phyloP scores from a whole-genome alignment of 2,797 vertebrate species.

The Gadopsis bispinosus region DNA sequence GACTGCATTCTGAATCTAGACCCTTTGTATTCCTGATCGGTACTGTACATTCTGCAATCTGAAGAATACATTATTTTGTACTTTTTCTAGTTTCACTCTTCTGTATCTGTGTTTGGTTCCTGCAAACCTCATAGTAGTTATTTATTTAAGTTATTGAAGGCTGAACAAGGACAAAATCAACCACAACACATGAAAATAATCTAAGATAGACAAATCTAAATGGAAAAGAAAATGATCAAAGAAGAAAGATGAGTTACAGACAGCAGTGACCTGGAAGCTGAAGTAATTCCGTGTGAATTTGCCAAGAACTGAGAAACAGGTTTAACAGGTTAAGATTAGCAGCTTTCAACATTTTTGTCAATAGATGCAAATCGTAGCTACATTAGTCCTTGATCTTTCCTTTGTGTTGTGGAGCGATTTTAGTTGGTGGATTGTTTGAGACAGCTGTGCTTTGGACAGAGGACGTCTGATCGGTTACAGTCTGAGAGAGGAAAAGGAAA shows the following conservation, averaged over 20 bases:
- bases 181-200: background rate
- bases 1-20: background rate
- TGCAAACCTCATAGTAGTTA: no score
- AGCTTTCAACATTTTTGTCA: slow-evolving; percentile 14
- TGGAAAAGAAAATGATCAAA: background rate
- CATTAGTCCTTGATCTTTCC: slow-evolving; percentile 17
- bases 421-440: slow-evolving; percentile 33
- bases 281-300: background rate
- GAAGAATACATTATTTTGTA: no score
- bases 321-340: background rate
- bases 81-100: no score
- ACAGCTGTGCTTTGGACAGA: slow-evolving; percentile 39
- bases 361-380: slow-evolving; percentile 5
- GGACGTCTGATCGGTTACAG: slow-evolving; percentile 47
- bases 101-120: no score
- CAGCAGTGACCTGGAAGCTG: background rate
- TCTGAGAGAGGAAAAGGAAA: slow-evolving; percentile 51
- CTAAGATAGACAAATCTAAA: background rate
- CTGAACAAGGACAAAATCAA: no score
- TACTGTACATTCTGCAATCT: no score
- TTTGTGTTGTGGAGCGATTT: slow-evolving; percentile 46
- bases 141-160: no score
- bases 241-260: background rate
- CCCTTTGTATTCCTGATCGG: no score
- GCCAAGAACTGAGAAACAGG: slow-evolving; percentile 4